Evolutionary conservation across 2,888 invertebrate species (phyloP).

Genomic region (Abrostola triplasia): DNA sequence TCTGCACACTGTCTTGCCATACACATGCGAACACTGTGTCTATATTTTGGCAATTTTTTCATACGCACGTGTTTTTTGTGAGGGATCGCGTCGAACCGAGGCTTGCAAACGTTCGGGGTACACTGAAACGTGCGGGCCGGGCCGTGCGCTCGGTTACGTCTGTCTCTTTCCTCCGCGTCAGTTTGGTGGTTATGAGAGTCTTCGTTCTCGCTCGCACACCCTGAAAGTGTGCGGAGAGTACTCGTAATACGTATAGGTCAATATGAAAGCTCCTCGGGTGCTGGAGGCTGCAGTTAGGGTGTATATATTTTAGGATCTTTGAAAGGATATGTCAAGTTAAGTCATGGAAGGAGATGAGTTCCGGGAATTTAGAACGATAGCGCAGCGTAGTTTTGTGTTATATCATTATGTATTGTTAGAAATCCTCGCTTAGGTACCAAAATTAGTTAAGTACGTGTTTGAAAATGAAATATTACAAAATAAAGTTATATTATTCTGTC

Average conservation of each 20-base stretch:
- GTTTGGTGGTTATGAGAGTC: conserved; percentile 54
- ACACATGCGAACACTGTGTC: conserved; percentile 53
- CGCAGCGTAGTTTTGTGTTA: neutral
- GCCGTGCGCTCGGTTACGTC: conserved; percentile 69
- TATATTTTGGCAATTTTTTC: conserved; percentile 58
- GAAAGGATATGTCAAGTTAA: conserved; percentile 53
- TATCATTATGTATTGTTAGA: neutral
- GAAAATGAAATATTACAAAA: too few relatives aligned
- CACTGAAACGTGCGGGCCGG: conserved; percentile 82
- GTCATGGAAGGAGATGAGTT: conserved; percentile 41
- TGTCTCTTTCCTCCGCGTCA: conserved; percentile 66
- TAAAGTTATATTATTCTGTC: too few relatives aligned
- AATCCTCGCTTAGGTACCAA: neutral
- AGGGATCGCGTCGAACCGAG: conserved; percentile 68
- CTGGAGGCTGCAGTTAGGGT: conserved; percentile 87
- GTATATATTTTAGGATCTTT: conserved; percentile 58
- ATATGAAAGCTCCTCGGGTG: conserved; percentile 87
- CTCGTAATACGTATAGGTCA: conserved; percentile 88
- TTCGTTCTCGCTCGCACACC: conserved; percentile 71
- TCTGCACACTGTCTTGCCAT: conserved; percentile 43
- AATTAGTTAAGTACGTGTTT: too few relatives aligned
- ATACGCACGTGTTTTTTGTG: conserved; percentile 65
- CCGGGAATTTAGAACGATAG: conserved; percentile 14
- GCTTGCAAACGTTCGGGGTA: conserved; percentile 74
- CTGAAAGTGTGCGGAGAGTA: conserved; percentile 83